phyloP scores from a whole-genome alignment of 1,140 invertebrate species.

The Zaprionus lachaisei region DNA sequence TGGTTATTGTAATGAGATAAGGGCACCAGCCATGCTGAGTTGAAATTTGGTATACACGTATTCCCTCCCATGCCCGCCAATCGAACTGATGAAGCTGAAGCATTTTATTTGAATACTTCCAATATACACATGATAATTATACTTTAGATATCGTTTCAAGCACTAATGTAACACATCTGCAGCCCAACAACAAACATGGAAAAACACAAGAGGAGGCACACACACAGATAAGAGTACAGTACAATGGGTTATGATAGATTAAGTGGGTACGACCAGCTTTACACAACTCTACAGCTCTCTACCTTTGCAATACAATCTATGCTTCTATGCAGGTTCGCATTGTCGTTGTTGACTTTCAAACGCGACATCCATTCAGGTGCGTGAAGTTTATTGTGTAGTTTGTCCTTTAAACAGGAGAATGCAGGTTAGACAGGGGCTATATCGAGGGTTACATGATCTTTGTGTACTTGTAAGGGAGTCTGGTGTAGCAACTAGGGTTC shows the following conservation, averaged over 20 bases:
- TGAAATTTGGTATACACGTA: neutral
- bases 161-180: neutral
- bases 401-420: slow-evolving; percentile 74
- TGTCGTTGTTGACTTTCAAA: slow-evolving; percentile 86
- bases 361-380: slow-evolving; percentile 88
- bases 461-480: neutral
- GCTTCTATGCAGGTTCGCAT: slow-evolving; percentile 87
- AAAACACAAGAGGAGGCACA: slow-evolving; percentile 32
- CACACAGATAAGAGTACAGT: slow-evolving; percentile 12
- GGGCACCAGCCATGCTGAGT: neutral
- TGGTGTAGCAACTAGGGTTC: neutral
- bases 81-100: slow-evolving; percentile 13
- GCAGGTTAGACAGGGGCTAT: slow-evolving; percentile 31
- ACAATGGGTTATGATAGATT: slow-evolving; percentile 29
- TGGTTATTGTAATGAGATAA: neutral
- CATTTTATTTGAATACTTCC: neutral
- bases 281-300: slow-evolving; percentile 48
- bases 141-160: neutral
- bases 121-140: slow-evolving; percentile 5
- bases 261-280: slow-evolving; percentile 6
- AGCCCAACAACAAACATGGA: slow-evolving; percentile 47
- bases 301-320: slow-evolving; percentile 89
- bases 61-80: neutral
- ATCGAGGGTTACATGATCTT: neutral
- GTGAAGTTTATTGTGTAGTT: slow-evolving; percentile 85